Percentiles rank a stretch among this genome's conserved stretches.
phyloP scores from a whole-genome alignment of 2,888 invertebrate species.

The Allophyes oxyacanthae region DNA sequence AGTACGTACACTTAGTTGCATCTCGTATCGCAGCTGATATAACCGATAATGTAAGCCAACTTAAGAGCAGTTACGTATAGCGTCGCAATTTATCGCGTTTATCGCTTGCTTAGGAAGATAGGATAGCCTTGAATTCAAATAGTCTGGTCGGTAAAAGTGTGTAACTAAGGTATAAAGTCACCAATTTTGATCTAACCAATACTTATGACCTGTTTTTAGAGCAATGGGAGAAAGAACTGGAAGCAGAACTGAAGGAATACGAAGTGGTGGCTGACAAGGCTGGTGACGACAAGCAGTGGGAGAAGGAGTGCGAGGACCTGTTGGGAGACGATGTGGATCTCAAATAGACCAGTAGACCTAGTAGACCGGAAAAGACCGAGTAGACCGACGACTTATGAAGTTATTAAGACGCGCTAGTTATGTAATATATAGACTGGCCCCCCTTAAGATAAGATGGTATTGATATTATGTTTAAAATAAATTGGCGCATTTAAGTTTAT shows the following conservation, averaged over 20 bases:
- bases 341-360: slow-evolving; percentile 78
- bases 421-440: slow-evolving; percentile 35
- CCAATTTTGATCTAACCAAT: not conserved
- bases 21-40: too few species aligned
- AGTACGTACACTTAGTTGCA: too few species aligned
- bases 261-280: slow-evolving; percentile 93
- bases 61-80: too few species aligned
- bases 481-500: not conserved
- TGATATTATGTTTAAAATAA: slow-evolving; percentile 24
- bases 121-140: too few species aligned
- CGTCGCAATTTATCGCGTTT: too few species aligned
- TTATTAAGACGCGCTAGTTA: slow-evolving; percentile 23
- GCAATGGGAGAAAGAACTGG: slow-evolving; percentile 98
- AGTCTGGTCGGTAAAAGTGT: too few species aligned
- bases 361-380: slow-evolving; percentile 35
- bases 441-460: slow-evolving; percentile 12
- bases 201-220: slow-evolving; percentile 87
- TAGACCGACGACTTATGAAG: slow-evolving; percentile 18
- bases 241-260: slow-evolving; percentile 98
- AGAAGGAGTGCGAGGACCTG: slow-evolving; percentile 92
- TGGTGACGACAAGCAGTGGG: slow-evolving; percentile 90
- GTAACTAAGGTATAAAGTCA: too few species aligned
- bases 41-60: too few species aligned
- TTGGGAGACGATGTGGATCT: slow-evolving; percentile 90
- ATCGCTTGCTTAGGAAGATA: too few species aligned